These are phyloP conservation scores for Litocranius walleri DNA, from an alignment of 2,113 vertebrate genomes.

Conservation along the genomic window DNA sequence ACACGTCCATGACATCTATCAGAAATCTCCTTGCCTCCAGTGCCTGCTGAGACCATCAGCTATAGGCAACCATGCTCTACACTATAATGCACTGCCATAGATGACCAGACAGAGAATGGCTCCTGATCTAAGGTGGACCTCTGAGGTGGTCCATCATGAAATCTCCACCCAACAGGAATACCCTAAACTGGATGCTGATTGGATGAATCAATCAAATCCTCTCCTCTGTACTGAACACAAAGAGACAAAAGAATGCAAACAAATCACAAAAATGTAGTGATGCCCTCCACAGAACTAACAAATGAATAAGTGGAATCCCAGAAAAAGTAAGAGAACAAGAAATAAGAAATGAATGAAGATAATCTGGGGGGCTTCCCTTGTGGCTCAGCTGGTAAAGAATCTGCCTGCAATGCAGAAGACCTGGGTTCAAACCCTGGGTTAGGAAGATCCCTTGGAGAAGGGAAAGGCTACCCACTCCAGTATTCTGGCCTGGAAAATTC, in stretches of 20 bases:
- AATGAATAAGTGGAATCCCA: not conserved
- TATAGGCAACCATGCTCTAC: not conserved
- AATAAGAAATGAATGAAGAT: not conserved
- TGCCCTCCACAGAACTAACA: not conserved
- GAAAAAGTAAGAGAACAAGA: not conserved
- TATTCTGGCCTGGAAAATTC: not conserved
- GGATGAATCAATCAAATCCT: not conserved
- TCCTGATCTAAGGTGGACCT: not conserved
- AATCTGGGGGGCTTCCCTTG: not conserved
- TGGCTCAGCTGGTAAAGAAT: not conserved
- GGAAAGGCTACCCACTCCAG: not conserved
- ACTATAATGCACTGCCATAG: not conserved
- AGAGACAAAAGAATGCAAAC: not conserved
- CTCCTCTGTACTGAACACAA: not conserved
- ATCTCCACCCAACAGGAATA: not conserved
- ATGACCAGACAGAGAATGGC: not conserved
- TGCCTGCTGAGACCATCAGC: not conserved
- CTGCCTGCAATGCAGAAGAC: not conserved
- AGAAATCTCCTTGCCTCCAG: not conserved
- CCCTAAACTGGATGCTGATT: not conserved
- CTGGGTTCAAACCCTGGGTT: not conserved
- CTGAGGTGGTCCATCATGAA: not conserved
- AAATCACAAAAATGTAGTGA: not conserved
- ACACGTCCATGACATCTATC: not conserved
- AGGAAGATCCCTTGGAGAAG: not conserved